phyloP scores from a whole-genome alignment of 2,113 vertebrate genomes.

The Pollimyrus isidori region DNA sequence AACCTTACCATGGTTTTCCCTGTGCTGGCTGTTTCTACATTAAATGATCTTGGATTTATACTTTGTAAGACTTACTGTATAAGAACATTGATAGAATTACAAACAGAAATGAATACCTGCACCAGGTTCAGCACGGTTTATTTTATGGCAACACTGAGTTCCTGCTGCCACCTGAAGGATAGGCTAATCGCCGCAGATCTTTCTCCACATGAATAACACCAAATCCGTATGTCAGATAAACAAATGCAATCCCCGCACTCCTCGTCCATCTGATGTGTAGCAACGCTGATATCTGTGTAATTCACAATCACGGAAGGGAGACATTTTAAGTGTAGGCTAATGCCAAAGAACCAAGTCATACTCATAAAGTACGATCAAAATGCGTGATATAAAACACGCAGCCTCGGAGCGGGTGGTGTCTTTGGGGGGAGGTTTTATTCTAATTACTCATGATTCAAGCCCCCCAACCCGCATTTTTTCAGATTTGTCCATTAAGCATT shows the following conservation, averaged over 20 bases:
- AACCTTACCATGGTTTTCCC: neutral
- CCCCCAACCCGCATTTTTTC: neutral
- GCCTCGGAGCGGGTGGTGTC: neutral
- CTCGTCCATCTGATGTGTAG: neutral
- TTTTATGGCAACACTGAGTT: neutral
- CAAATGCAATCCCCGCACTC: neutral
- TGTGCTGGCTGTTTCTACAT: neutral
- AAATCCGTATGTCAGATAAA: neutral
- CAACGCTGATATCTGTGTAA: neutral
- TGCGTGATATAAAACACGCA: neutral
- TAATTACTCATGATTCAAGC: constrained; percentile 4
- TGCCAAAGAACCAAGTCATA: neutral
- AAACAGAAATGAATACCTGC: neutral
- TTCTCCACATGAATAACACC: neutral
- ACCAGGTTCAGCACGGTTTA: neutral
- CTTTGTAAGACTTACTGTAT: neutral
- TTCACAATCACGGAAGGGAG: neutral
- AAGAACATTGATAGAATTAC: neutral
- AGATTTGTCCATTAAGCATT: neutral
- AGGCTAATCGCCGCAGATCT: neutral
- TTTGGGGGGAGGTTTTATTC: neutral
- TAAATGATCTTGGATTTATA: neutral
- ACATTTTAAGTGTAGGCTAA: neutral
- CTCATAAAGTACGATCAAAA: neutral
- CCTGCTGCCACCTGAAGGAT: neutral